Evolutionary conservation across 2,888 invertebrate genomes (phyloP).

Genomic region (Drosophila atripex): DNA sequence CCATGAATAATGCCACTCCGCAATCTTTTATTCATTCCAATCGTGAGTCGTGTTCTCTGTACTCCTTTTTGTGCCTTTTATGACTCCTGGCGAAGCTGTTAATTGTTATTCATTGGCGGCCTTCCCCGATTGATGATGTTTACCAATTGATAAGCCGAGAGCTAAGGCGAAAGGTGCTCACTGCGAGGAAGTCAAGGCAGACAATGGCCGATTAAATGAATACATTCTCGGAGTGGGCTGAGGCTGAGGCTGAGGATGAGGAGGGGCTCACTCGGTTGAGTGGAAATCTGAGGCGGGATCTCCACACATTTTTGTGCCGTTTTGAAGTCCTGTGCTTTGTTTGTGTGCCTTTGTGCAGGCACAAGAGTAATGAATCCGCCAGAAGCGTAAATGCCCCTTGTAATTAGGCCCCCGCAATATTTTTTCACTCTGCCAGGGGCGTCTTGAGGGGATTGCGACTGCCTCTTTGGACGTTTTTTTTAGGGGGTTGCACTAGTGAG

Average conservation of each 20-base stretch:
- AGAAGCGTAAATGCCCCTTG: background rate
- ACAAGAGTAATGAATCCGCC: background rate
- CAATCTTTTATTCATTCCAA: constrained; percentile 34
- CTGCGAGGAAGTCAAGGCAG: constrained; percentile 28
- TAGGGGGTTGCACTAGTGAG: too few relatives aligned
- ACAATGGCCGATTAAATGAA: constrained; percentile 36
- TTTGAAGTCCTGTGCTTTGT: background rate
- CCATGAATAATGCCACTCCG: constrained; percentile 40
- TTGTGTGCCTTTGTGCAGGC: background rate
- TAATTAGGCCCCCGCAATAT: background rate
- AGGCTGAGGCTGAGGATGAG: background rate
- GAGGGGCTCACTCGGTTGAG: too few relatives aligned
- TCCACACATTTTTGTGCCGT: too few relatives aligned
- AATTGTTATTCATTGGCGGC: constrained; percentile 36
- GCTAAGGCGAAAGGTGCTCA: constrained; percentile 5
- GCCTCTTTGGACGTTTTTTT: too few relatives aligned
- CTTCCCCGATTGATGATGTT: constrained; percentile 17
- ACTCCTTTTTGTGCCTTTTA: background rate
- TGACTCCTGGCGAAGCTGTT: constrained; percentile 16
- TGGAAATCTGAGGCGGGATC: too few relatives aligned
- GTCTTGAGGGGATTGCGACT: too few relatives aligned
- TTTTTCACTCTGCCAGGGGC: too few relatives aligned
- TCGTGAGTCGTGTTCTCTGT: constrained; percentile 8
- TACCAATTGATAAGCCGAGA: constrained; percentile 33
- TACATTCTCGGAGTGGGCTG: background rate